Evolutionary conservation across 2,888 invertebrate species (phyloP).

Genomic region (Bruchidius siliquastri): DNA sequence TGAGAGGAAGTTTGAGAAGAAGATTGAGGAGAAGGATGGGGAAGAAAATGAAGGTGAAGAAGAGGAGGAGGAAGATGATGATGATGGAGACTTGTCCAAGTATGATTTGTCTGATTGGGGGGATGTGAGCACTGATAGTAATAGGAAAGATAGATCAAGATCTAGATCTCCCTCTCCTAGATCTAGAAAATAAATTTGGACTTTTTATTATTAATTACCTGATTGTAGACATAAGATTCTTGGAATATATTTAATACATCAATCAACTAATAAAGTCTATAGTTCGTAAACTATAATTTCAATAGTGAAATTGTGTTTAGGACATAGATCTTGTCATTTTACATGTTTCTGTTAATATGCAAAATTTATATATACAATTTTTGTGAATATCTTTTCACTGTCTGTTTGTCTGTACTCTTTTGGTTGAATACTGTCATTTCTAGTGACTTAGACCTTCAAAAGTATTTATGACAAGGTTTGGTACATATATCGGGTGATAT

Average conservation of each 20-base stretch:
- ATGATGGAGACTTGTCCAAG: constrained; percentile 54
- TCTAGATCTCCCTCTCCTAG: background rate
- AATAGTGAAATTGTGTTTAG: background rate
- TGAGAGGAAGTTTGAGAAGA: constrained; percentile 17
- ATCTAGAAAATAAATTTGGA: background rate
- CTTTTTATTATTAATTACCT: background rate
- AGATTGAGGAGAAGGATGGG: constrained; percentile 14
- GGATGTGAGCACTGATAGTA: constrained; percentile 30
- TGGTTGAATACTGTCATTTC: too few species aligned
- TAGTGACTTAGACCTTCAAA: too few species aligned
- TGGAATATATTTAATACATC: background rate
- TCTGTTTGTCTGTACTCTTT: too few species aligned
- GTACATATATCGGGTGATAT: too few species aligned
- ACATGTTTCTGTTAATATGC: too few species aligned
- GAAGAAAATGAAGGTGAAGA: constrained; percentile 46
- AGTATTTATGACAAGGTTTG: too few species aligned
- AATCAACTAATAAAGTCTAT: background rate
- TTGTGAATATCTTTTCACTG: too few species aligned
- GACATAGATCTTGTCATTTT: background rate
- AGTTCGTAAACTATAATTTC: background rate
- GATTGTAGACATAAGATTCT: background rate
- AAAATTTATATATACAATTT: too few species aligned
- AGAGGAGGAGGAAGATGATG: constrained; percentile 53
- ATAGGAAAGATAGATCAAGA: constrained; percentile 1
- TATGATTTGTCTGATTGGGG: constrained; percentile 57